Conservation (phyloP, 2,113 vertebrate species). For the Notiomystis cincta region DNA sequence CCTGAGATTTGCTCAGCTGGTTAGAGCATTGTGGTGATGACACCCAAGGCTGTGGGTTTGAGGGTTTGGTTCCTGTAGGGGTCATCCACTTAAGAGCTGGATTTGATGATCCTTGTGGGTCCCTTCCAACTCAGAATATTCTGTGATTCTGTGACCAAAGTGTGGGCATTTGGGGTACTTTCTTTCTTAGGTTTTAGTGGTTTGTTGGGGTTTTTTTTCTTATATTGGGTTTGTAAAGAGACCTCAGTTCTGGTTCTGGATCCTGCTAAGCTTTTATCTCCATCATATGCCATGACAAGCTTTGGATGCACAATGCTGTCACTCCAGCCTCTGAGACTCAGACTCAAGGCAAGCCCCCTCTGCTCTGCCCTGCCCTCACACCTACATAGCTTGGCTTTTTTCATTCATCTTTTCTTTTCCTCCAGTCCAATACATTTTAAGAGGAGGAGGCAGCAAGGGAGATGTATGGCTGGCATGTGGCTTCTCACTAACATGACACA, state of each 20-base stretch:
- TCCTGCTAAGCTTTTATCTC: not conserved
- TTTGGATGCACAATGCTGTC: not conserved
- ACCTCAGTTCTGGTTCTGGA: not conserved
- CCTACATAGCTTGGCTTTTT: not conserved
- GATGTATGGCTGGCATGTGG: not conserved
- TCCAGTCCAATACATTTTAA: not conserved
- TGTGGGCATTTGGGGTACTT: not conserved
- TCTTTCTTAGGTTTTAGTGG: not conserved
- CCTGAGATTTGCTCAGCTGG: not conserved
- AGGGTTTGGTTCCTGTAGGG: not conserved
- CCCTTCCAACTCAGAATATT: not conserved
- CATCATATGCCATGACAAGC: not conserved
- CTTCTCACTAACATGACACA: accelerated
- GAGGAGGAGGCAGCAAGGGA: not conserved
- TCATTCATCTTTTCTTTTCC: not conserved
- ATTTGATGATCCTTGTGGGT: not conserved
- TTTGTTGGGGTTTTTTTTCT: not conserved
- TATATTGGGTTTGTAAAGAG: not conserved
- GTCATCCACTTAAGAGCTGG: not conserved
- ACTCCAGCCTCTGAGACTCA: not conserved
- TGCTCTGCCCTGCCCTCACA: not conserved
- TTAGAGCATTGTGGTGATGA: not conserved
- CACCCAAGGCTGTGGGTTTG: not conserved
- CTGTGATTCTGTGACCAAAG: not conserved
- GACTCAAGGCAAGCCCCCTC: not conserved